Base-by-base conservation (phyloP, 1,140 invertebrate genomes). In the Drosophila mayri region DNA sequence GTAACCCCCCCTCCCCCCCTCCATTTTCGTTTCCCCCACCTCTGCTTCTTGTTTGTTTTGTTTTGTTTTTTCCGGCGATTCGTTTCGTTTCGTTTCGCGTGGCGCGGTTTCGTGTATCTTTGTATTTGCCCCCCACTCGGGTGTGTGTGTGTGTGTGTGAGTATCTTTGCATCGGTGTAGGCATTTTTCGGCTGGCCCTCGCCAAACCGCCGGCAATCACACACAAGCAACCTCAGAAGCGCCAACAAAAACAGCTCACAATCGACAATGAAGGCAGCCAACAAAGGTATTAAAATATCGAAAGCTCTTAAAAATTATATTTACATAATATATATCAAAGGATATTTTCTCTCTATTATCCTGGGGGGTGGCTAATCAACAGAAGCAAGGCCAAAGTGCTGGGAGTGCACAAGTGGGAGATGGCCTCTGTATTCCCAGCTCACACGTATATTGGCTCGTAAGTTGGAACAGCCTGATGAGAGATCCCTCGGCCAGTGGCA, bases 141-240 rank as follows among this genome's bases (percentile, higher is more conserved):
- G 3, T 22, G n/a, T 50, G 62, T 47, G 40, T 60, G 55, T 52
- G 37, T 54, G 41, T 54, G 28, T 49, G 9, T 30, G 35, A 41
- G 14, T 80, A 25, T 57, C 60, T 58, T 35, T 59, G 37, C 25
- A 43, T 54, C 22, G 49, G 64, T 43, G n/a, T 73, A 64, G 57
- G 71, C 66, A 65, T 84, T 85, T 65, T 83, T 74, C 73, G 78
- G 66, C 78, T 63, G 70, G 41, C 64, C 43, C 62, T 43, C 59
- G 65, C 63, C 74, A 47, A 66, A 61, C 77, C 72, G 58, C 72
- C 82, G 72, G 71, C 77, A 84, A 84, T 81, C 82, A 86, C 66
- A 84, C 50, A 77, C 41, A 22, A 76, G 37, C 46, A 52, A 47
- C 59, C 59, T 41, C 57, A 59, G 18, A 22, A 52, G 46, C 75